A percentile compares a stretch with the other conserved stretches of the same genome.
Conservation (phyloP, 2,113 vertebrate genomes). For the Daubentonia madagascariensis region DNA sequence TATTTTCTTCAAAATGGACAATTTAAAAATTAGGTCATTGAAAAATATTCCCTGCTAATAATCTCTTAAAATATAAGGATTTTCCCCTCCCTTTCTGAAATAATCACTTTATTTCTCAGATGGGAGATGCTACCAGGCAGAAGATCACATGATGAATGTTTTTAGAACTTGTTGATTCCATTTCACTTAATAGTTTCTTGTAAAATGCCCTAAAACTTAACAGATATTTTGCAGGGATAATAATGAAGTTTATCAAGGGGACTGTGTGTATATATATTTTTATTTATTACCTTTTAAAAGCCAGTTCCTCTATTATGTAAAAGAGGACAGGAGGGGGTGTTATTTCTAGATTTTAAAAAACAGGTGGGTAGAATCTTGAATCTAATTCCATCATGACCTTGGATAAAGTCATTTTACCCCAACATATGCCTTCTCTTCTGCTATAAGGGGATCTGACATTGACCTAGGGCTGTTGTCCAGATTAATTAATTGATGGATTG, state of each 20-base stretch:
- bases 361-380: background rate
- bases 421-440: background rate
- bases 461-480: slow-evolving; percentile 52
- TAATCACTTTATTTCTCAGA: background rate
- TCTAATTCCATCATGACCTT: slow-evolving; percentile 44
- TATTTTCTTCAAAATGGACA: background rate
- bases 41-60: background rate
- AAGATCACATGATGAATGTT: background rate
- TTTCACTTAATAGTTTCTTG: background rate
- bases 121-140: background rate
- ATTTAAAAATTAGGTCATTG: background rate
- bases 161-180: background rate
- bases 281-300: background rate
- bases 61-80: background rate
- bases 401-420: slow-evolving; percentile 31
- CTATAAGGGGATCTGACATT: slow-evolving; percentile 35
- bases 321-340: background rate
- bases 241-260: background rate
- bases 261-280: background rate
- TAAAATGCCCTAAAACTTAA: background rate
- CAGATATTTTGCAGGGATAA: background rate
- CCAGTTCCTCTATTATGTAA: background rate
- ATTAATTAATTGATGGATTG: slow-evolving; percentile 59
- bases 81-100: background rate
- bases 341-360: slow-evolving; percentile 23